These are phyloP conservation scores for Lutraria lutraria DNA, from an alignment of 2,888 invertebrate genomes.

Conservation along the genomic window DNA sequence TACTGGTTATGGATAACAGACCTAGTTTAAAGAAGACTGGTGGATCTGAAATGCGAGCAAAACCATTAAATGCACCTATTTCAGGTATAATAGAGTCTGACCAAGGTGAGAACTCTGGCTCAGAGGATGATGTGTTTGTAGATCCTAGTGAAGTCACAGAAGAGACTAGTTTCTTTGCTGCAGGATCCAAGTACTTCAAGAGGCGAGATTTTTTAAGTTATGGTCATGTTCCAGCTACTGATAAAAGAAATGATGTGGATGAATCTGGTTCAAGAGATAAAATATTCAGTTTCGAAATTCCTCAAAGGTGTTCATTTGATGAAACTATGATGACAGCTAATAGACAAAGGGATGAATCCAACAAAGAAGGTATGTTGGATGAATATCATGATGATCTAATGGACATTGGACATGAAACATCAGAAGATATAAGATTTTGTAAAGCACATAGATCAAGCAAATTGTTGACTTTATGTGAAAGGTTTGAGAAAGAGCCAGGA, in stretches of 20 bases:
- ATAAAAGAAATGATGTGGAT: slow-evolving; percentile 1
- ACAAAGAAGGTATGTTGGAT: slow-evolving; percentile 53
- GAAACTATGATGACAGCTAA: slow-evolving; percentile 79
- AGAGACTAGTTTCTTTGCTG: slow-evolving; percentile 61
- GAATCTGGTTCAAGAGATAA: slow-evolving; percentile 7
- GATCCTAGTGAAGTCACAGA: slow-evolving; percentile 71
- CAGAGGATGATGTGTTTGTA: slow-evolving; percentile 76
- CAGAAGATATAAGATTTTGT: slow-evolving; percentile 77
- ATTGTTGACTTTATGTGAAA: slow-evolving; percentile 79
- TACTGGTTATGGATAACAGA: slow-evolving; percentile 64
- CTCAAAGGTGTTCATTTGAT: slow-evolving; percentile 79
- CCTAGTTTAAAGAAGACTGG: slow-evolving; percentile 67
- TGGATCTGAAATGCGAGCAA: slow-evolving; percentile 16
- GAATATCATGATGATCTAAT: slow-evolving; percentile 75
- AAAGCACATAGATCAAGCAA: slow-evolving; percentile 78
- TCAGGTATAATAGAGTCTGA: slow-evolving; percentile 65
- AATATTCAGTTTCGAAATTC: slow-evolving; percentile 64
- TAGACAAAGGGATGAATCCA: slow-evolving; percentile 71
- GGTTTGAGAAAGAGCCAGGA: slow-evolving; percentile 78
- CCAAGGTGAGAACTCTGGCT: slow-evolving; percentile 67
- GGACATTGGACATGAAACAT: slow-evolving; percentile 66
- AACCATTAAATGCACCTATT: slow-evolving; percentile 36
- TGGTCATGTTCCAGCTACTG: slow-evolving; percentile 55
- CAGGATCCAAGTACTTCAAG: slow-evolving; percentile 67
- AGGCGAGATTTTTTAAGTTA: slow-evolving; percentile 68